phyloP scores from a whole-genome alignment of 2,113 vertebrate species.

The Regulus satrapa region DNA sequence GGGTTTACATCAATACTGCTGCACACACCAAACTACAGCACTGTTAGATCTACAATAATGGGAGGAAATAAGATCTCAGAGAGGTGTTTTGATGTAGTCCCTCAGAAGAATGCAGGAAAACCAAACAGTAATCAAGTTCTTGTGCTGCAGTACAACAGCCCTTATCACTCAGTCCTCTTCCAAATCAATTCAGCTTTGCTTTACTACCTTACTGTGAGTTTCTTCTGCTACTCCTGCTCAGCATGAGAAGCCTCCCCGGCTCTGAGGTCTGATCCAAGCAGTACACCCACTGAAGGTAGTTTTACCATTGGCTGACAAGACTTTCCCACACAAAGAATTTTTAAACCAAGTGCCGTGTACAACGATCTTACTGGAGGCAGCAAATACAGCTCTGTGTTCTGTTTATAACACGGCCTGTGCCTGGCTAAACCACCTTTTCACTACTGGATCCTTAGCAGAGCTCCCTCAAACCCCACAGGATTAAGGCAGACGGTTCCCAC shows the following conservation, averaged over 20 bases:
- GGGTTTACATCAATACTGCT: accelerated
- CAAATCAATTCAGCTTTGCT: background rate
- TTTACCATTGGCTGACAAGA: background rate
- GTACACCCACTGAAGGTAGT: background rate
- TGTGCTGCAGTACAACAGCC: background rate
- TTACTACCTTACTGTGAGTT: background rate
- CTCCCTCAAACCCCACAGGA: background rate
- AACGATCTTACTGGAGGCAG: background rate
- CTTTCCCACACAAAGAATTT: background rate
- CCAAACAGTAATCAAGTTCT: background rate
- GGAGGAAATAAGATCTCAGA: background rate
- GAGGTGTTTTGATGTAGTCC: background rate
- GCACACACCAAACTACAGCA: background rate
- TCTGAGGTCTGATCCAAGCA: background rate
- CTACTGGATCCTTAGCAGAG: background rate
- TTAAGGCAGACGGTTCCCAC: background rate
- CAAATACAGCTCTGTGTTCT: background rate
- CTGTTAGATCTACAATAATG: background rate
- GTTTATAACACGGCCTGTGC: background rate
- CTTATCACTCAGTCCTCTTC: background rate
- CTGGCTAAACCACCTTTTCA: background rate
- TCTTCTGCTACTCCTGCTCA: background rate
- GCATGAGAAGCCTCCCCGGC: background rate
- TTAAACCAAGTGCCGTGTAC: background rate
- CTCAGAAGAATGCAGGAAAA: background rate